Conservation (phyloP, 2,888 invertebrate genomes). For the Bedellia somnulentella region DNA sequence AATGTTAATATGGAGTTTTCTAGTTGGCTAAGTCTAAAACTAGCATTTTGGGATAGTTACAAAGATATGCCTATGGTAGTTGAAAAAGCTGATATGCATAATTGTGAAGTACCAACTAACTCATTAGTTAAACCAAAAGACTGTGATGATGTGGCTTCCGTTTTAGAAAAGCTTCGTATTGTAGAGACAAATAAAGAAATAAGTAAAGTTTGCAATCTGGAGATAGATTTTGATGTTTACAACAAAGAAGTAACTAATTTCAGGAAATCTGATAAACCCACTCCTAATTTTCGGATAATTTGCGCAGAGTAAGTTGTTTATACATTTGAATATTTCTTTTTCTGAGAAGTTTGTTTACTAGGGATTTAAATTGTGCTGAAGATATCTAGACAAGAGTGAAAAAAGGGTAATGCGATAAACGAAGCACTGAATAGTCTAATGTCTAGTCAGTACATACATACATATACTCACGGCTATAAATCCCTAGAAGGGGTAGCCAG, state of each 20-base stretch:
- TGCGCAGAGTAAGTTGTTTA: conserved; percentile 49
- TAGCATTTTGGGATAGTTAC: conserved; percentile 25
- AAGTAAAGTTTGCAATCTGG: conserved; percentile 16
- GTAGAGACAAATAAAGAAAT: conserved; percentile 20
- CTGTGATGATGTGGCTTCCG: conserved; percentile 22
- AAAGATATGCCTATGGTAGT: conserved; percentile 19
- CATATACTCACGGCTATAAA: no score
- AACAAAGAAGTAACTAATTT: conserved; percentile 40
- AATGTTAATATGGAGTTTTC: no score
- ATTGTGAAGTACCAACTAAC: conserved; percentile 14
- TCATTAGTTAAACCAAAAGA: conserved; percentile 29
- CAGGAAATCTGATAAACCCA: conserved; percentile 32
- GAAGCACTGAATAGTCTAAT: no score
- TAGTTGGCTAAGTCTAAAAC: conserved; percentile 34
- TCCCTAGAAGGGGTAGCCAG: no score
- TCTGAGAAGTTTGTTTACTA: no score
- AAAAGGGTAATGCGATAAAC: no score
- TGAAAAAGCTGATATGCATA: conserved; percentile 16
- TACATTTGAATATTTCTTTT: no score
- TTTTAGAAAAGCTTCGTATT: conserved; percentile 32
- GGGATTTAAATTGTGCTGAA: no score
- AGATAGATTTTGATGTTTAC: conserved; percentile 43
- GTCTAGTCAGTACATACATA: no score
- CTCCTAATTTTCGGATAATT: conserved; percentile 40
- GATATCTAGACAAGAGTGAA: no score